Evolutionary conservation across 2,797 vertebrate genomes (phyloP).

Genomic region (Telmatherina bonti): DNA sequence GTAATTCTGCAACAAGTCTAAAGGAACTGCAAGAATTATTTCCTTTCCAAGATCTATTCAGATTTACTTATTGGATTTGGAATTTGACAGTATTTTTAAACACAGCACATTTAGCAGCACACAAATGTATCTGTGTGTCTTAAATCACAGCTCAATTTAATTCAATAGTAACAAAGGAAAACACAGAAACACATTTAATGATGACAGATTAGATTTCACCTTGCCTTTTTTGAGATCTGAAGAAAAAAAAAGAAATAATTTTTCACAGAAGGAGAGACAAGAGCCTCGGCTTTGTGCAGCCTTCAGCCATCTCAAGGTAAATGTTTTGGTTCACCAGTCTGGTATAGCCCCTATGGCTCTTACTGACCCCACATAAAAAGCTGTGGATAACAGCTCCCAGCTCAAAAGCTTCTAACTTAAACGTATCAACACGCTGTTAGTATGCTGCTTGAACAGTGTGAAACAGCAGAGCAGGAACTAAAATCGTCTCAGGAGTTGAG

Average conservation of each 20-base stretch:
- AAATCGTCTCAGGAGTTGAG: constrained; percentile 19
- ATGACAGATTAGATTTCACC: constrained; percentile 27
- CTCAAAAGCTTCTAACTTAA: constrained; percentile 33
- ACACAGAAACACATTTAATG: no score
- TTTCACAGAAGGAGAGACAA: constrained; percentile 7
- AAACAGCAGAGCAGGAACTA: constrained; percentile 12
- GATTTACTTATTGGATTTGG: neutral
- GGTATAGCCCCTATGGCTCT: constrained; percentile 39
- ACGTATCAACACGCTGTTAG: constrained; percentile 37
- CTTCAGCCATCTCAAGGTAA: constrained; percentile 38
- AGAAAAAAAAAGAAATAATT: constrained; percentile 12
- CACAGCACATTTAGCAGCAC: neutral
- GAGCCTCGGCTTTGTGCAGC: constrained; percentile 21
- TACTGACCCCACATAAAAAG: constrained; percentile 29
- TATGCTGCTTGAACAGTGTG: constrained; percentile 19
- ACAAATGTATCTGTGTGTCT: constrained; percentile 5
- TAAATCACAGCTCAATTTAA: no score
- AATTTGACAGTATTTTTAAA: neutral
- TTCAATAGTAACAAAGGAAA: no score
- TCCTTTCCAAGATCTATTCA: neutral
- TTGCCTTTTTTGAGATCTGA: constrained; percentile 3
- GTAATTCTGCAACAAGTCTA: constrained; percentile 31
- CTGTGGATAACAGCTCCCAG: constrained; percentile 34
- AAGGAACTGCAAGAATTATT: neutral
- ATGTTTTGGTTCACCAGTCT: constrained; percentile 62